Evolutionary conservation across 2,797 vertebrate species (phyloP).

Genomic region (Phalloptychus januarius): DNA sequence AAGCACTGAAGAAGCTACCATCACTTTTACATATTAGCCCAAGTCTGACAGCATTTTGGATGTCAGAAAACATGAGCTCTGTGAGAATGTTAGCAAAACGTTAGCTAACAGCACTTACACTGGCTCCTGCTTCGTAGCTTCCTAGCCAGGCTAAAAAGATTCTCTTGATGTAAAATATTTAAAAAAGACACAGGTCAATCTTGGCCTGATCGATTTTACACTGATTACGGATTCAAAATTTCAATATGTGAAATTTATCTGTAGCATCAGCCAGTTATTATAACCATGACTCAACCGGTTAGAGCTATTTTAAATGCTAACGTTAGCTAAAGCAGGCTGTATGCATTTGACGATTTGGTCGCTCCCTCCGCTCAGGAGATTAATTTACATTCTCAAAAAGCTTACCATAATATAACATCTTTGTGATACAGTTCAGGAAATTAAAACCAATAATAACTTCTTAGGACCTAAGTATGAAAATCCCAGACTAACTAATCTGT

Average conservation of each 20-base stretch:
- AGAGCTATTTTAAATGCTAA: not conserved
- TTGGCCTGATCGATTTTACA: not conserved
- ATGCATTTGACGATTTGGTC: not conserved
- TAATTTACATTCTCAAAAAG: not conserved
- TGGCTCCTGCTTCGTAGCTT: no score
- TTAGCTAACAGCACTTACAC: no score
- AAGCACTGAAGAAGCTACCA: no score
- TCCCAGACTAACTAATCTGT: not conserved
- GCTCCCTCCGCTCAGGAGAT: not conserved
- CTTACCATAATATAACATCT: not conserved
- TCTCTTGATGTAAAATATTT: not conserved
- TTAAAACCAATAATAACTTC: not conserved
- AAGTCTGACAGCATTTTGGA: no score
- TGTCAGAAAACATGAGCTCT: no score
- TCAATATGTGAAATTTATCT: not conserved
- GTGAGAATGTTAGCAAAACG: no score
- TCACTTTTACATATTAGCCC: no score
- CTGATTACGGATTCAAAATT: not conserved
- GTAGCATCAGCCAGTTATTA: not conserved
- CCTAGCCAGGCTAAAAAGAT: no score
- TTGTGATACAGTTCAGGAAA: not conserved
- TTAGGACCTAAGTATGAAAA: not conserved
- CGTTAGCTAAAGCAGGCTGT: not conserved
- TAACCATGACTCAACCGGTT: not conserved
- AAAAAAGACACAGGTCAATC: not conserved